phyloP scores from a whole-genome alignment of 2,888 invertebrate species.

The Cryptocephalus primarius region DNA sequence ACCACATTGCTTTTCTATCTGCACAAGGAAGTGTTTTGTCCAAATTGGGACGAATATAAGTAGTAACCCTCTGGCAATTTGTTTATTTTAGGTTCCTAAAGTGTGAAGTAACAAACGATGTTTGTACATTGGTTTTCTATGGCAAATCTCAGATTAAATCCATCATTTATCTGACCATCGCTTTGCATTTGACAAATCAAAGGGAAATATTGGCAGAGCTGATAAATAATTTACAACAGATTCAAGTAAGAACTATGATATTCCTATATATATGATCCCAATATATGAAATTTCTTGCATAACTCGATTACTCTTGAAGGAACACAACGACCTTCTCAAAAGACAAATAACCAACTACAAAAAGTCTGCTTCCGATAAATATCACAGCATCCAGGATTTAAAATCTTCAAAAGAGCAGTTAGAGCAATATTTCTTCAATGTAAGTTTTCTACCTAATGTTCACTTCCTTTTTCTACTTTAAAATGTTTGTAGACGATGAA shows the following conservation, averaged over 20 bases:
- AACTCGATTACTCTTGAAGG: conserved; percentile 3
- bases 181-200: conserved; percentile 29
- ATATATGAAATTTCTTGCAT: too few relatives aligned
- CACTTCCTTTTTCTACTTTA: too few relatives aligned
- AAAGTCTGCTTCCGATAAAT: conserved; percentile 21
- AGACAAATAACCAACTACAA: conserved; percentile 21
- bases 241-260: too few relatives aligned
- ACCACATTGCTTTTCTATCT: too few relatives aligned
- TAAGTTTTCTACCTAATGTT: conserved; percentile 3
- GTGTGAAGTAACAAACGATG: conserved; percentile 20
- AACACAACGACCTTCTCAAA: conserved; percentile 13
- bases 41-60: too few relatives aligned
- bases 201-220: conserved; percentile 32
- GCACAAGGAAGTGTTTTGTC: too few relatives aligned
- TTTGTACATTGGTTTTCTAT: conserved; percentile 30
- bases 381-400: conserved; percentile 18
- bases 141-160: conserved; percentile 32
- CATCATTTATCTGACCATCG: conserved; percentile 30
- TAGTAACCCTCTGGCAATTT: too few relatives aligned
- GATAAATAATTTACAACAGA: conserved; percentile 19
- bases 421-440: conserved; percentile 19
- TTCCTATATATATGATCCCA: too few relatives aligned
- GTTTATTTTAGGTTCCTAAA: conserved; percentile 15
- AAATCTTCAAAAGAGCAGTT: conserved; percentile 14
- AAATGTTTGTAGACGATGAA: too few relatives aligned